phyloP scores from a whole-genome alignment of 1,140 invertebrate species.

The Sipha flava region DNA sequence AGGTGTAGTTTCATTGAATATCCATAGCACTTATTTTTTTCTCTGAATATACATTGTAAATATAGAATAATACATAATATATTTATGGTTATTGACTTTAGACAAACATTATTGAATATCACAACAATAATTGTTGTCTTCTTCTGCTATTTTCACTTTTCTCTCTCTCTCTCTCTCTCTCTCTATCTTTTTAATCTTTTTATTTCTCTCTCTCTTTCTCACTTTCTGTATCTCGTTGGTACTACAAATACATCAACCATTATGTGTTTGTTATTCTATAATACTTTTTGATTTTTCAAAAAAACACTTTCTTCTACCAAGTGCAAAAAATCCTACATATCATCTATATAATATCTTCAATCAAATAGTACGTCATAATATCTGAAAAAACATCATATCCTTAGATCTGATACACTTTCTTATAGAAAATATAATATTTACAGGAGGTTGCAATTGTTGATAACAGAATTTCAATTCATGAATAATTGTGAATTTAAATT shows the following conservation, averaged over 20 bases:
- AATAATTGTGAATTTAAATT: too few species aligned
- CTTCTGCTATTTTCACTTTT: slow-evolving; percentile 36
- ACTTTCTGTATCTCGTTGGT: slow-evolving; percentile 17
- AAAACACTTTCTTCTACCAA: too few species aligned
- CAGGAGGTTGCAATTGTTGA: slow-evolving; percentile 9
- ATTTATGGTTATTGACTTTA: neutral
- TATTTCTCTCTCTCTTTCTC: slow-evolving; percentile 34
- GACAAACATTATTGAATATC: neutral
- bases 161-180: slow-evolving; percentile 35
- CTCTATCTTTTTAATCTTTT: neutral
- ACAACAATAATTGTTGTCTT: neutral
- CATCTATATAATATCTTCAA: too few species aligned
- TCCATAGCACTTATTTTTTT: too few species aligned
- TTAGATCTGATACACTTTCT: neutral
- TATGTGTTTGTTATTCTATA: too few species aligned
- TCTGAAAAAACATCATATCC: neutral
- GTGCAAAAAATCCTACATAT: too few species aligned
- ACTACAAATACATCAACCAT: too few species aligned
- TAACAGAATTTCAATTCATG: neutral
- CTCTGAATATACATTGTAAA: too few species aligned
- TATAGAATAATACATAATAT: too few species aligned
- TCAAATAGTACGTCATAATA: too few species aligned
- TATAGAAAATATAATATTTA: slow-evolving; percentile 6
- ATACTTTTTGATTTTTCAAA: too few species aligned
- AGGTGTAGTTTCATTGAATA: too few species aligned